Conservation (phyloP, 2,113 vertebrate species). For the Oplegnathus fasciatus region DNA sequence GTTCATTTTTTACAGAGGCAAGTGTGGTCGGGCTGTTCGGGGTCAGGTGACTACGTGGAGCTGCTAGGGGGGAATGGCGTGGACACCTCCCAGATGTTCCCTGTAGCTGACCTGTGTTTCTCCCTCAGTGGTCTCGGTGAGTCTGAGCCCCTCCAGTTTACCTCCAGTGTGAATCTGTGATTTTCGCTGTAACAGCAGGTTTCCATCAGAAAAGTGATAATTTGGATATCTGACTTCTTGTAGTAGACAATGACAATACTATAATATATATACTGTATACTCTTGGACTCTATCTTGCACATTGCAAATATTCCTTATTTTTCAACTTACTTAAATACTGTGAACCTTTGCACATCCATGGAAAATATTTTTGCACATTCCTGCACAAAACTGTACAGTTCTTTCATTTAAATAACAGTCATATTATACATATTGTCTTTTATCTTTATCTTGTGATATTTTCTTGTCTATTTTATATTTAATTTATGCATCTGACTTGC, state of each 20-base stretch:
- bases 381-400: no score
- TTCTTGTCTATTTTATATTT: no score
- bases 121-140: conserved; percentile 92
- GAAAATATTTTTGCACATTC: no score
- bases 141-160: conserved; percentile 43
- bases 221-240: not conserved
- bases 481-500: no score
- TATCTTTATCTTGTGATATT: no score
- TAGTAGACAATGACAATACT: not conserved
- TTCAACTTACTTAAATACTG: no score
- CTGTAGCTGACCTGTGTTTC: conserved; percentile 93
- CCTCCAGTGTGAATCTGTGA: not conserved
- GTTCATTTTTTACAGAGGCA: conserved; percentile 83
- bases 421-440: no score
- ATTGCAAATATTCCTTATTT: no score
- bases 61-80: conserved; percentile 92
- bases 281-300: no score
- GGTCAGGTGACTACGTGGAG: conserved; percentile 92
- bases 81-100: conserved; percentile 95
- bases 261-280: no score
- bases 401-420: no score
- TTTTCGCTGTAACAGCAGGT: not conserved
- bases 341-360: no score
- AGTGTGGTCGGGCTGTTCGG: conserved; percentile 86
- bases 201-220: not conserved